Evolutionary conservation across 2,113 vertebrate species (phyloP), one percentile per base, ranked within the genome.

Genomic region (Carassius auratus): DNA sequence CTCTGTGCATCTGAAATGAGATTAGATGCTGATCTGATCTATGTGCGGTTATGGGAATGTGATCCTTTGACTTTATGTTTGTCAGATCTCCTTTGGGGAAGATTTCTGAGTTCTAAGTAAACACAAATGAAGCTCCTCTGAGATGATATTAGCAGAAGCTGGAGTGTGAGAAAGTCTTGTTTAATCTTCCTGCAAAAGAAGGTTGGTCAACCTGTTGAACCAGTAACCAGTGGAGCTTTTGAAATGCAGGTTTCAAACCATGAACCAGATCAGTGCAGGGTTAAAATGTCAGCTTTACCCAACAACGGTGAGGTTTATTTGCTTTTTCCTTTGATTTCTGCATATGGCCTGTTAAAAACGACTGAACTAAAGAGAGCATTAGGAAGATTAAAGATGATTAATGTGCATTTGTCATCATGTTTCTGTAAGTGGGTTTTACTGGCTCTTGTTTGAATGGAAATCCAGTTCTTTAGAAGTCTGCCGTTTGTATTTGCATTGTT

Each of bases 341-440:
- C 68, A 38, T 8, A 19, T 12, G 48, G 26, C 13, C 74, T 55
- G n/a, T 76, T 76, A 76, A 26, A 52, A 55, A 76, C 10, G 14
- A 6, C 1, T 30, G 74, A 33, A 17, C 74, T 52, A 55, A 76
- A 76, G 23, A 76, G 19, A 76, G 45, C 48, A 2, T 7, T 10
- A 19, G 17, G 36, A 5, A 12, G 36, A 21, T 42, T 38, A 38
- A 73, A n/a, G 4, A 73, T 45, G 45, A 73, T n/a, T 19, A n/a
- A 10, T 1, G 4, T 73, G 66, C 30, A 1, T 69, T 69, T 19
- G 66, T 73, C 69, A n/a, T 73, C 19, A 19, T 69, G 30, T 69
- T 19, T 69, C 66, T 69, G 15, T 69, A n/a, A 73, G 69, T 73
- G 69, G 69, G 36, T n/a, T 73, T 42, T 73, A 73, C 42, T 45